phyloP scores from a whole-genome alignment of 2,888 invertebrate species.

The Elysia crispata region DNA sequence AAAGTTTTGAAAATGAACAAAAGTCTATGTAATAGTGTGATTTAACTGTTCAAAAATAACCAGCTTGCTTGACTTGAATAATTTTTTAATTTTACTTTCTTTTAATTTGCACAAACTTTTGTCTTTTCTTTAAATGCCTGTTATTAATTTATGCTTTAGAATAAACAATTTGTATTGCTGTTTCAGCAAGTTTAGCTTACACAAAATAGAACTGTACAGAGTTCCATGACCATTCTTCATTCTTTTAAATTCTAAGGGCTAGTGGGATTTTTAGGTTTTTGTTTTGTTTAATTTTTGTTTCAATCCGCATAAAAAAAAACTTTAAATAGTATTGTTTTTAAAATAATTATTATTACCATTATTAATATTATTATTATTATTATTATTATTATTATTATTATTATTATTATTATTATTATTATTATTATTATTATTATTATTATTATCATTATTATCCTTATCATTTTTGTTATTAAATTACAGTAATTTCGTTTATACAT shows the following conservation, averaged over 20 bases:
- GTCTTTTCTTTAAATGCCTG: not conserved
- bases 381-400: constrained; percentile 19
- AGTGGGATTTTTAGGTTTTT: too few relatives aligned
- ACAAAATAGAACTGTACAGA: too few relatives aligned
- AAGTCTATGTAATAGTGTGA: not conserved
- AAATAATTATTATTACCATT: not conserved
- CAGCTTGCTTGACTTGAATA: too few relatives aligned
- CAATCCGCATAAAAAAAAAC: too few relatives aligned
- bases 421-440: constrained; percentile 19
- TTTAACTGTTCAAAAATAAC: too few relatives aligned
- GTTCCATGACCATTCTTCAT: too few relatives aligned
- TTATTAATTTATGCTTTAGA: not conserved
- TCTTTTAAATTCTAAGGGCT: too few relatives aligned
- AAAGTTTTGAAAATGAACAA: not conserved
- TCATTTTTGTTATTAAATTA: not conserved
- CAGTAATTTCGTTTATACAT: not conserved
- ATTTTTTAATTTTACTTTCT: too few relatives aligned
- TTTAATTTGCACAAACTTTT: too few relatives aligned
- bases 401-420: constrained; percentile 19
- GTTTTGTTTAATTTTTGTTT: too few relatives aligned
- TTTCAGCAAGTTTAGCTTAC: too few relatives aligned
- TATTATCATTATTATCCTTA: constrained; percentile 9
- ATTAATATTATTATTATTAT: constrained; percentile 13
- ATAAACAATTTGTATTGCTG: not conserved
- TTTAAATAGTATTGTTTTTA: not conserved